Evolutionary conservation across 2,797 vertebrate species (phyloP).

Genomic region (Poecilia velifera): DNA sequence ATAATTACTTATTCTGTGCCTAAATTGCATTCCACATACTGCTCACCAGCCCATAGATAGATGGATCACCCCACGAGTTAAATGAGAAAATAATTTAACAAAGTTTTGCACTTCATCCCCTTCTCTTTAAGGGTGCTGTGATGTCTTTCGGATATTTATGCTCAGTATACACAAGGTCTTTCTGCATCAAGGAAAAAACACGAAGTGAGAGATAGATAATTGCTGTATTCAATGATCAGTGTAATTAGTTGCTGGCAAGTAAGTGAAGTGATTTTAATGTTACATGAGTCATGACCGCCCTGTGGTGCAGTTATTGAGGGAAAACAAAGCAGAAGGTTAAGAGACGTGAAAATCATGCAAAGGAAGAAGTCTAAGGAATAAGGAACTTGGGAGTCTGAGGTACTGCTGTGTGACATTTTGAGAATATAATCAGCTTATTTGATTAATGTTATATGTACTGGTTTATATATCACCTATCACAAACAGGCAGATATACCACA

Average conservation of each 20-base stretch:
- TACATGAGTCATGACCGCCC: slow-evolving; percentile 63
- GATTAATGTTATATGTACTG: not conserved
- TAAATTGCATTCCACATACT: slow-evolving; percentile 60
- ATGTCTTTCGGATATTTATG: slow-evolving; percentile 75
- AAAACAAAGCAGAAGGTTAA: slow-evolving; percentile 49
- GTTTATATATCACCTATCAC: not conserved
- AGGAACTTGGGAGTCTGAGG: slow-evolving; percentile 29
- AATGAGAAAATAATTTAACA: slow-evolving; percentile 73
- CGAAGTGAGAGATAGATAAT: slow-evolving; percentile 71
- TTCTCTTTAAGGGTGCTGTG: slow-evolving; percentile 37
- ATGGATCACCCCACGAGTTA: slow-evolving; percentile 59
- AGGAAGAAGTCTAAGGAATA: slow-evolving; percentile 31
- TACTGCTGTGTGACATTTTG: slow-evolving; percentile 38
- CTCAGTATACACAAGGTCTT: slow-evolving; percentile 62
- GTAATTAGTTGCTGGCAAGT: slow-evolving; percentile 78
- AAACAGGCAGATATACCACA: not conserved
- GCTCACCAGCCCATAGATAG: slow-evolving; percentile 54
- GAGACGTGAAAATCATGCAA: slow-evolving; percentile 35
- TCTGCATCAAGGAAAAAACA: slow-evolving; percentile 66
- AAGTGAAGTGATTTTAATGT: slow-evolving; percentile 74
- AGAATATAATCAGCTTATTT: slow-evolving; percentile 20
- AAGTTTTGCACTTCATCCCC: slow-evolving; percentile 55
- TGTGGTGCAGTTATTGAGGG: slow-evolving; percentile 39
- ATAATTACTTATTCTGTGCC: slow-evolving; percentile 56
- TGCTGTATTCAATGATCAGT: slow-evolving; percentile 82